phyloP scores from a whole-genome alignment of 2,113 vertebrate genomes.

The Semicossyphus pulcher region DNA sequence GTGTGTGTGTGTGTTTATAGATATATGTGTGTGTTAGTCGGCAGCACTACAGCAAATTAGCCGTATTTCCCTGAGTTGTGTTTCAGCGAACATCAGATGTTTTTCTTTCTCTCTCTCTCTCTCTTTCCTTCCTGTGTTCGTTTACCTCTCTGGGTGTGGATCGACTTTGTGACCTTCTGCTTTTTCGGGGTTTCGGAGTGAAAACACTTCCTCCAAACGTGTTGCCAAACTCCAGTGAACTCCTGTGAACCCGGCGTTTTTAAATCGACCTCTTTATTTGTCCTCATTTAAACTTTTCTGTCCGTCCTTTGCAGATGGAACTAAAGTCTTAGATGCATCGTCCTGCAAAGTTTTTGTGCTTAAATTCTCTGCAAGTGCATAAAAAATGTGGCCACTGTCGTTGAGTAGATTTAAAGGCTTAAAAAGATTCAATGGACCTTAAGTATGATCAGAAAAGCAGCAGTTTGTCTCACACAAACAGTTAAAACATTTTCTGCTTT shows the following conservation, averaged over 20 bases:
- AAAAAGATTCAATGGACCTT: too few species aligned
- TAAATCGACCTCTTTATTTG: neutral
- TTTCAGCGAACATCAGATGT: slow-evolving; percentile 5
- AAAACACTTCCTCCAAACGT: neutral
- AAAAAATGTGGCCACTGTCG: too few species aligned
- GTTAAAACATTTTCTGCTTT: too few species aligned
- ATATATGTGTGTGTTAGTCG: slow-evolving; percentile 21
- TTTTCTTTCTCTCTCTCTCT: slow-evolving; percentile 6
- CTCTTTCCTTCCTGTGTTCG: neutral
- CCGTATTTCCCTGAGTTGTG: slow-evolving; percentile 60
- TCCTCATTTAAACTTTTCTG: neutral
- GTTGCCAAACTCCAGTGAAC: neutral
- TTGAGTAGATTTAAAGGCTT: too few species aligned
- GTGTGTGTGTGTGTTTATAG: slow-evolving; percentile 48
- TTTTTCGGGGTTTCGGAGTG: neutral
- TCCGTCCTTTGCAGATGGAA: too few species aligned
- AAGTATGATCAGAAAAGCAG: too few species aligned
- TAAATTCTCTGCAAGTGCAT: neutral
- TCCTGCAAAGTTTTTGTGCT: too few species aligned
- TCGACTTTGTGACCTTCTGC: neutral
- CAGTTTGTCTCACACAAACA: too few species aligned
- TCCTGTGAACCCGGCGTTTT: neutral
- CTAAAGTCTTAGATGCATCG: too few species aligned
- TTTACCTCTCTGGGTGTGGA: neutral
- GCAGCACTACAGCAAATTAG: slow-evolving; percentile 58